Evolutionary conservation across 2,113 vertebrate genomes (phyloP).

Genomic region (Micromys minutus): DNA sequence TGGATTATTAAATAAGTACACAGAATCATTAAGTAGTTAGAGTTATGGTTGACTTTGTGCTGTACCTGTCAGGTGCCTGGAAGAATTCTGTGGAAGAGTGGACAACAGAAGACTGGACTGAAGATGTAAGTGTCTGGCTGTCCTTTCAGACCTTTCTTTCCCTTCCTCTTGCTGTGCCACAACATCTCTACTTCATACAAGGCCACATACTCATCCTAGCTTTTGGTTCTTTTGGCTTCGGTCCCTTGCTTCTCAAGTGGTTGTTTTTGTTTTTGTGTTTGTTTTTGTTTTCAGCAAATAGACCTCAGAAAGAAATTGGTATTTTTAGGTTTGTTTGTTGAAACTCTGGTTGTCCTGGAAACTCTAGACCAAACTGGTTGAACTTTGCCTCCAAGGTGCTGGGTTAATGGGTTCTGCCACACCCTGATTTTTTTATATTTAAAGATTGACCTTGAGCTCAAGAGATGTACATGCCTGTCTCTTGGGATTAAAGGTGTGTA

Average conservation of each 20-base stretch:
- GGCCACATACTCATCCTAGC: background rate
- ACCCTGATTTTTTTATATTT: background rate
- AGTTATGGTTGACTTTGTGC: background rate
- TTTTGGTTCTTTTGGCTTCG: background rate
- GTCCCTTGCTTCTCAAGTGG: background rate
- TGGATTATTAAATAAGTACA: background rate
- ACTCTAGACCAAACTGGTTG: background rate
- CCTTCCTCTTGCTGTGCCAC: background rate
- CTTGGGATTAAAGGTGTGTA: background rate
- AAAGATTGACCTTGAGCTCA: background rate
- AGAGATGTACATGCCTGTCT: background rate
- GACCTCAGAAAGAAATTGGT: background rate
- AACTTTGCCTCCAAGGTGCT: background rate
- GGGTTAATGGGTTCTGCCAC: background rate
- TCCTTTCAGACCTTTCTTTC: background rate
- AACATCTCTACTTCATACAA: background rate
- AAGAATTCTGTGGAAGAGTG: conserved; percentile 94
- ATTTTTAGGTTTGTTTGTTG: background rate
- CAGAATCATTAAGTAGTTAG: background rate
- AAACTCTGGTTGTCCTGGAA: background rate
- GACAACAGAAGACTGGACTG: conserved; percentile 97
- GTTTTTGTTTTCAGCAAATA: background rate
- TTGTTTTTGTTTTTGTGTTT: background rate
- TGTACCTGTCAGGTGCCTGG: conserved; percentile 89
- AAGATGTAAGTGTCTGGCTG: conserved; percentile 90